These are phyloP conservation scores for Pseudorhiza aurosa DNA, from an alignment of 30 jellyfish, hydroid and myxozoan genomes.

Conservation along the genomic window DNA sequence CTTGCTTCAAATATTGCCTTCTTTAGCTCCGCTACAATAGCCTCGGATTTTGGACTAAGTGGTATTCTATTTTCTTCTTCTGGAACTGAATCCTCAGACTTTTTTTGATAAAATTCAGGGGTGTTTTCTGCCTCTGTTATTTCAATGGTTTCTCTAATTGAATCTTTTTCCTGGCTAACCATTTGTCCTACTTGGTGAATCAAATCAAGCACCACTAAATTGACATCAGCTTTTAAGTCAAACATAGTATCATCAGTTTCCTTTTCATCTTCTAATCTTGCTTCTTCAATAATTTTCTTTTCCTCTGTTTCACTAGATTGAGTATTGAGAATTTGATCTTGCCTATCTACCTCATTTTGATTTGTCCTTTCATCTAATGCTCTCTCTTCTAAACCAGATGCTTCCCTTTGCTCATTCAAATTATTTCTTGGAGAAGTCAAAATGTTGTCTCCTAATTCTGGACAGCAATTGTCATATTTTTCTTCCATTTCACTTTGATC, in stretches of 20 bases:
- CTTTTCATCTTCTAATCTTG: not conserved
- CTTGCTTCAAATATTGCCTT: slow-evolving; percentile 55
- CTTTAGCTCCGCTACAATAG: slow-evolving; percentile 47
- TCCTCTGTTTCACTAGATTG: not conserved
- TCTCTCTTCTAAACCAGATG: too few species aligned
- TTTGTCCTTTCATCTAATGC: too few species aligned
- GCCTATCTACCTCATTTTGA: too few species aligned
- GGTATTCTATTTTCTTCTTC: slow-evolving; percentile 20
- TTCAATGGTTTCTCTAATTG: not conserved
- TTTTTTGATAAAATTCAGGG: not conserved
- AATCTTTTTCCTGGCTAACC: not conserved
- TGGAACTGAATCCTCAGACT: not conserved
- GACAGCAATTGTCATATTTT: not conserved
- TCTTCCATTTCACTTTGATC: not conserved
- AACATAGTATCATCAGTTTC: not conserved
- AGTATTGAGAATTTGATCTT: too few species aligned
- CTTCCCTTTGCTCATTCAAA: too few species aligned
- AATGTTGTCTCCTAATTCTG: too few species aligned
- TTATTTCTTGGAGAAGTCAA: too few species aligned
- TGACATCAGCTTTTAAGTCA: not conserved
- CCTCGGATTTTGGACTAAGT: slow-evolving; percentile 55
- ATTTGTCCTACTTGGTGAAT: not conserved
- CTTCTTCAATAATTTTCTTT: not conserved
- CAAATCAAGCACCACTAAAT: not conserved
- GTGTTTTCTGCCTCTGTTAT: not conserved